Base-by-base conservation (phyloP, 2,888 invertebrate genomes). In the Pandemis heparana region DNA sequence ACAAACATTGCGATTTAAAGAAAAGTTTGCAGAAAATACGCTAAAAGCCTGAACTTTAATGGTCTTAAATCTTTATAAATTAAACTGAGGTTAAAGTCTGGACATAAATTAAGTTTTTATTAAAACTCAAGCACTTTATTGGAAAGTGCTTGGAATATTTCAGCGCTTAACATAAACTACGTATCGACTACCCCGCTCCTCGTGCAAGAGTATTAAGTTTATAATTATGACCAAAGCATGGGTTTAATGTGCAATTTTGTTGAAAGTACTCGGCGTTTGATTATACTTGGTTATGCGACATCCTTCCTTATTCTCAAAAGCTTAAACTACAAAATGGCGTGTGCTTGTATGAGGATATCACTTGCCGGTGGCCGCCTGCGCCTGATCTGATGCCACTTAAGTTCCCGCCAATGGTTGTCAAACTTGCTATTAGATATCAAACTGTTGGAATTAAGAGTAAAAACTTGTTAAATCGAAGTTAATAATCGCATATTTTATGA, bases 341-440 rank as follows among this genome's bases (percentile, higher is more conserved):
- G 59, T 39, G 18, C n/a, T 48, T 46, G 67, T 67, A 10, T 39
- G 56, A 77, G 74, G 75, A 78, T 76, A 75, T 78, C 73, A 71
- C 71, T 77, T 78, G 78, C 70, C 67, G 74, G 75, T 77, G 76
- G 79, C 75, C 71, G 43, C n/a, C 23, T 43, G 39, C 14, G 63
- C 48, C 46, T 63, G 81, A 79, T 79, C 81, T 77, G 79, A 79
- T 79, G 78, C 71, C 76, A 75, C 77, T 75, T 78, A 73, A 77
- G 81, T 80, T 82, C 82, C 83, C 81, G 82, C 78, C 75, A 79
- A 77, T 77, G 80, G 82, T 84, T 82, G 80, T 84, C 82, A 84
- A 82, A 81, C 82, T 77, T 78, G 71, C 76, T 70, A 60, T 74
- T 23, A 63, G 59, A 69, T 39, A 63, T 48, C 66, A 23, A 48